phyloP scores from a whole-genome alignment of 2,113 vertebrate species.

The Lepidothrix coronata region DNA sequence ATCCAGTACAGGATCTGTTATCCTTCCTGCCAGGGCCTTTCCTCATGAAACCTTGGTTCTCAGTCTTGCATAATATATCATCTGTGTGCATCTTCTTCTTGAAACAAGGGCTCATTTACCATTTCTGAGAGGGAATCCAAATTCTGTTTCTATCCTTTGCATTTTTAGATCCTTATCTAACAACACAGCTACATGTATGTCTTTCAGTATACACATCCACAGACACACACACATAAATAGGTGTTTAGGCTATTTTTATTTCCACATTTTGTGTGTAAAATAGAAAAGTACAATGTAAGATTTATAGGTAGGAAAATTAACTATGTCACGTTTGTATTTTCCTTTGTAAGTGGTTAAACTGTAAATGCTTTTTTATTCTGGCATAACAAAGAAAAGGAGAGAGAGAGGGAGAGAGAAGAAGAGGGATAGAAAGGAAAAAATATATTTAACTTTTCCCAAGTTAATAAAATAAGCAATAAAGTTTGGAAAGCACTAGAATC shows the following conservation, averaged over 20 bases:
- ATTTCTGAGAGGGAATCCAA: not conserved
- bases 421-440: not conserved
- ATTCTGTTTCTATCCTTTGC: not conserved
- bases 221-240: not conserved
- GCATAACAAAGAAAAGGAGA: not conserved
- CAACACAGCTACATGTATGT: not conserved
- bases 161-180: slow-evolving; percentile 24
- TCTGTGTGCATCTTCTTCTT: not conserved
- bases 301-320: slow-evolving; percentile 24
- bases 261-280: not conserved
- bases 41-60: slow-evolving; percentile 33
- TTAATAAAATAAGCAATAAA: slow-evolving; percentile 74
- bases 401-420: slow-evolving; percentile 1
- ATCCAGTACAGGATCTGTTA: not conserved
- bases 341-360: slow-evolving; percentile 9
- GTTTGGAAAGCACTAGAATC: slow-evolving; percentile 63
- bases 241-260: not conserved
- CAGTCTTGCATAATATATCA: not conserved
- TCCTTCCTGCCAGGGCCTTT: not conserved
- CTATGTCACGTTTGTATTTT: not conserved
- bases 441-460: slow-evolving; percentile 40
- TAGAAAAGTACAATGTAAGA: not conserved
- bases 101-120: slow-evolving; percentile 5
- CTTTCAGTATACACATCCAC: not conserved
- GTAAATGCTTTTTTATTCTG: not conserved